Conservation (phyloP, 1,140 invertebrate species). For the Bombus cullumanus region DNA sequence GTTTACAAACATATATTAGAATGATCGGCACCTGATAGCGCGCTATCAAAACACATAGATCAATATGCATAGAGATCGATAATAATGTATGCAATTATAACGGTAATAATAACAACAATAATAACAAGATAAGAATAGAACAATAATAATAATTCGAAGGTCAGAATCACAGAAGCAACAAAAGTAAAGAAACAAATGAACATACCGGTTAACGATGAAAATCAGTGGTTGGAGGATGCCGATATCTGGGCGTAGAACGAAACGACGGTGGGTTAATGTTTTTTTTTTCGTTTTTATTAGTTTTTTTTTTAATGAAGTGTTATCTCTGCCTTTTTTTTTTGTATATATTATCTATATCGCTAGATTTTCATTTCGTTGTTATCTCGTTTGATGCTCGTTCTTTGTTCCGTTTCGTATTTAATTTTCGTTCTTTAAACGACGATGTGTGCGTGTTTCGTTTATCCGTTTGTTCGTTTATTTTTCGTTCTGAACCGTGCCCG, state of each 20-base stretch:
- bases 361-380: conserved; percentile 32
- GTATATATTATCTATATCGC: conserved; percentile 35
- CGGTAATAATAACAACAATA: conserved; percentile 68
- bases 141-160: conserved; percentile 67
- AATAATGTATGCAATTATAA: conserved; percentile 65
- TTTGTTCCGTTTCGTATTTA: conserved; percentile 2
- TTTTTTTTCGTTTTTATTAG: conserved; percentile 20
- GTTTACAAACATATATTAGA: conserved; percentile 50
- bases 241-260: conserved; percentile 79
- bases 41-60: conserved; percentile 53
- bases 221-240: conserved; percentile 80
- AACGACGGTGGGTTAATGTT: conserved; percentile 71
- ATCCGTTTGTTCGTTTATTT: not conserved
- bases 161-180: conserved; percentile 72
- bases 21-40: conserved; percentile 49
- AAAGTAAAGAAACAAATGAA: conserved; percentile 82
- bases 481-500: not conserved
- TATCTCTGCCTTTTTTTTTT: conserved; percentile 9
- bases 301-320: conserved; percentile 3
- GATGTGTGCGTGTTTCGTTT: conserved; percentile 28
- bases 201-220: conserved; percentile 83
- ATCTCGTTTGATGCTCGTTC: conserved; percentile 28
- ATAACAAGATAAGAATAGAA: conserved; percentile 70
- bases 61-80: conserved; percentile 45
- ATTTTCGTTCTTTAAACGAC: conserved; percentile 7